A percentile compares a stretch with the other conserved stretches of the same genome.
Conservation (phyloP, 2,113 vertebrate genomes). For the Haplochromis burtoni region DNA sequence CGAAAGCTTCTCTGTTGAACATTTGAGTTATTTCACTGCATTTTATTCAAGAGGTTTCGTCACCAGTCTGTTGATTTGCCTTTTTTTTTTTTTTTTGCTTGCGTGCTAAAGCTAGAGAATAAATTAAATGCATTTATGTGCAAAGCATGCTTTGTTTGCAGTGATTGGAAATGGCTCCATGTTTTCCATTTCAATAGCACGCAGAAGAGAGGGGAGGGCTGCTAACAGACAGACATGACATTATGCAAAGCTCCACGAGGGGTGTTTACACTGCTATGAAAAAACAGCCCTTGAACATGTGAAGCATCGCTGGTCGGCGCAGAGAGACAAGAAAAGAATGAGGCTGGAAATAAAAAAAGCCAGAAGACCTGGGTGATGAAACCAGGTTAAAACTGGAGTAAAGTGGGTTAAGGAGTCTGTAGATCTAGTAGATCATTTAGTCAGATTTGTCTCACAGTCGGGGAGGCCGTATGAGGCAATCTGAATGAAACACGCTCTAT, state of each 20-base stretch:
- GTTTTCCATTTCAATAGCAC: neutral
- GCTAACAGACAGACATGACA: neutral
- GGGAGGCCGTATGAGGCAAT: slow-evolving; percentile 33
- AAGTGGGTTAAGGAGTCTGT: slow-evolving; percentile 16
- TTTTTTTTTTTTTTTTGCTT: neutral
- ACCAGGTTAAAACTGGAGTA: neutral
- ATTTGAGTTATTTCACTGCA: neutral
- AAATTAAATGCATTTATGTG: neutral
- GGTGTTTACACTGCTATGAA: slow-evolving; percentile 28
- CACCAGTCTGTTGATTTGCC: neutral
- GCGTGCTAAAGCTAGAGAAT: neutral
- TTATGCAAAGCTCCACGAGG: neutral
- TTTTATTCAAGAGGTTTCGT: neutral
- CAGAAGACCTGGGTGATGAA: slow-evolving; percentile 14
- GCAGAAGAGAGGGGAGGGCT: neutral
- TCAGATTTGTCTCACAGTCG: slow-evolving; percentile 6
- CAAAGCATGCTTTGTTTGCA: neutral
- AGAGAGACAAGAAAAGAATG: neutral
- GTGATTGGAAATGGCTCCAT: neutral
- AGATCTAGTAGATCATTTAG: slow-evolving; percentile 22
- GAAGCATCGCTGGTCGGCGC: neutral
- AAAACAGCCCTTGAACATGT: slow-evolving; percentile 11
- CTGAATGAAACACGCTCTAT: slow-evolving; percentile 14
- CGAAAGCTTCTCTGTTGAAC: neutral
- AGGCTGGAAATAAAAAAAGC: neutral